These are phyloP conservation scores for Syngnathus scovelli DNA, from an alignment of 2,113 vertebrate genomes.

Conservation along the genomic window DNA sequence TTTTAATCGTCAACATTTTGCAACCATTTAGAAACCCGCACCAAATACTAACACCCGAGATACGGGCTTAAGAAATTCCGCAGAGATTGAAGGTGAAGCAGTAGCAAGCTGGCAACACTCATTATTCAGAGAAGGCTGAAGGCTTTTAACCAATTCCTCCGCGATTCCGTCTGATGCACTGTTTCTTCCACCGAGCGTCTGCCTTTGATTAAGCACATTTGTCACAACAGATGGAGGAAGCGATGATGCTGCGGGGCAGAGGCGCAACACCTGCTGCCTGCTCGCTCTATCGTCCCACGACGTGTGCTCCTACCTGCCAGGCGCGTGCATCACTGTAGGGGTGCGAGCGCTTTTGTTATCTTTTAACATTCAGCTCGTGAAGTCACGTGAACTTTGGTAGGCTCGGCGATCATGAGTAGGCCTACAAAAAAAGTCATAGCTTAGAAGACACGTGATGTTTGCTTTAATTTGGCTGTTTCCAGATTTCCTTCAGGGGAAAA, in stretches of 20 bases:
- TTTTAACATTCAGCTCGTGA: neutral
- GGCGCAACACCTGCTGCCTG: slow-evolving; percentile 32
- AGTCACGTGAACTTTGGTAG: neutral
- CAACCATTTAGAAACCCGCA: too few species aligned
- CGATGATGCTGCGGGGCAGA: slow-evolving; percentile 23
- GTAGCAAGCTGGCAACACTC: slow-evolving; percentile 31
- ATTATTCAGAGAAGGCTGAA: slow-evolving; percentile 46
- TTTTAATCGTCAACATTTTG: too few species aligned
- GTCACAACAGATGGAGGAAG: slow-evolving; percentile 48
- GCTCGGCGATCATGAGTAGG: neutral
- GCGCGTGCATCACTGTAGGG: neutral
- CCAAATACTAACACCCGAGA: too few species aligned
- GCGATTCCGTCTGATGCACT: slow-evolving; percentile 61
- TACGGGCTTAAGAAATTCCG: too few species aligned
- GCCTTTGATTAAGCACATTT: slow-evolving; percentile 56
- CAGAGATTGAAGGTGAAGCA: neutral
- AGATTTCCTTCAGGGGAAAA: too few species aligned
- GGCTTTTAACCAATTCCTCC: slow-evolving; percentile 33
- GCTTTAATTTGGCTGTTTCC: too few species aligned
- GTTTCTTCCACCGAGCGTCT: slow-evolving; percentile 33
- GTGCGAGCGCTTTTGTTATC: neutral
- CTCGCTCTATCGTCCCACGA: slow-evolving; percentile 10
- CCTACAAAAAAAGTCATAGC: too few species aligned
- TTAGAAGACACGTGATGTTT: too few species aligned
- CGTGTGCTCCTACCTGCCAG: slow-evolving; percentile 19